A percentile compares a stretch with the other conserved stretches of the same genome.
phyloP scores from a whole-genome alignment of 2,888 invertebrate species.

The Pterobdella sp. region DNA sequence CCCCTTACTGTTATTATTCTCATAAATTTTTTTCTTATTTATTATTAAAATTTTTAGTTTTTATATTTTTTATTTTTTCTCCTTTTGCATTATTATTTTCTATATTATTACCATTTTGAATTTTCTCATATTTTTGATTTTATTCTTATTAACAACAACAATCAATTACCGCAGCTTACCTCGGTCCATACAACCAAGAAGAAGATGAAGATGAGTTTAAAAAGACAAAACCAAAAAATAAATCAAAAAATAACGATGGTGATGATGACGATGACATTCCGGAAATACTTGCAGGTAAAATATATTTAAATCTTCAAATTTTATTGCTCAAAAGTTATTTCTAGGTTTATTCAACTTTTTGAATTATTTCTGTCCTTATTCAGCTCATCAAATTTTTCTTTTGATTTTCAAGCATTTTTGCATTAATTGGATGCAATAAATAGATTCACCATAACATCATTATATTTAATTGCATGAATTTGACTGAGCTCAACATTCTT shows the following conservation, averaged over 20 bases:
- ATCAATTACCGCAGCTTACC: slow-evolving; percentile 13
- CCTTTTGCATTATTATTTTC: not conserved
- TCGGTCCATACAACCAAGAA: slow-evolving; percentile 19
- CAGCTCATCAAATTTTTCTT: no score
- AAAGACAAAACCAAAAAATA: not conserved
- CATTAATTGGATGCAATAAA: no score
- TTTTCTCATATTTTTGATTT: not conserved
- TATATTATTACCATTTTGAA: not conserved
- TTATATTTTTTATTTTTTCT: not conserved
- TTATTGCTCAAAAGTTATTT: no score
- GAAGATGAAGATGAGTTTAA: slow-evolving; percentile 4
- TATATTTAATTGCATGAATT: no score
- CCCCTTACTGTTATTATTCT: not conserved
- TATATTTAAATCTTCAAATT: no score
- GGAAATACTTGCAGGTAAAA: slow-evolving; percentile 13
- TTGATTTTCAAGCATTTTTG: no score
- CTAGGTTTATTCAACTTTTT: no score
- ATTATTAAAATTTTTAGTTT: not conserved
- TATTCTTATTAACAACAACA: not conserved
- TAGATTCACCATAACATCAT: no score
- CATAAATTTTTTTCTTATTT: not conserved
- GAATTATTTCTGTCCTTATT: no score
- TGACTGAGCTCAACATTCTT: no score
- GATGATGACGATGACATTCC: slow-evolving; percentile 21
- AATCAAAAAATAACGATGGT: not conserved